Base-by-base conservation (phyloP, 2,888 invertebrate species). In the Agriopis aurantiaria region DNA sequence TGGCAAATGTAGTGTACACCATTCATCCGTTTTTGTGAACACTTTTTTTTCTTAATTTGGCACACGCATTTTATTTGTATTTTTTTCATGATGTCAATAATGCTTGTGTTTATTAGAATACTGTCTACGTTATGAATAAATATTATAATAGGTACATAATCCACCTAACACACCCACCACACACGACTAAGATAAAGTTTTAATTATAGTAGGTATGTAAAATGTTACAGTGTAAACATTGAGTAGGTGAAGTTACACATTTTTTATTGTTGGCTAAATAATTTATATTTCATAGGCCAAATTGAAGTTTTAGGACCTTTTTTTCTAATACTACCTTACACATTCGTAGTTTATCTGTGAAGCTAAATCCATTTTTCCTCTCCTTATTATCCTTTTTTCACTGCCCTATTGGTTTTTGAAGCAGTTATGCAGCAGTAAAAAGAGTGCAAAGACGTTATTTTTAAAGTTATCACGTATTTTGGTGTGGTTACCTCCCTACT, bases 101-200 rank as follows among this genome's bases (percentile, higher is more conserved):
- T 53, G 64, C 51, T 23, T 51, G 17, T 51, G 53, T 53, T 53
- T 53, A 53, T 53, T 53, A 53, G 12, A 53, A 53, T 23, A 11
- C 53, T 53, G 40, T 33, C 40, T 33, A 55, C 55, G 0, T 55
- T 55, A 41, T 53, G 53, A 40, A 40, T 8, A 10, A 53, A 41
- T 10, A 10, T 65, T 62, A 23, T 23, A 23, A 23, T 23, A 59
- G 49, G 46, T 56, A 60, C 57, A 61, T 10, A 10, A 65, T 65
- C 65, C 61, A 65, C 57, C 8, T 51, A 46, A 66, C 59, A 53
- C 53, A 11, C 66, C 52, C 41, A 41, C 41, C 8, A 60, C 53
- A 65, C 60, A 55, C 52, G 10, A 69, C 56, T 53, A 52, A 70
- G 65, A 69, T 41, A 70, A 51, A 46, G 33, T 65, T 70, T 65